Evolutionary conservation across 1,140 invertebrate genomes (phyloP).

Genomic region (Drosophila trapezifrons): DNA sequence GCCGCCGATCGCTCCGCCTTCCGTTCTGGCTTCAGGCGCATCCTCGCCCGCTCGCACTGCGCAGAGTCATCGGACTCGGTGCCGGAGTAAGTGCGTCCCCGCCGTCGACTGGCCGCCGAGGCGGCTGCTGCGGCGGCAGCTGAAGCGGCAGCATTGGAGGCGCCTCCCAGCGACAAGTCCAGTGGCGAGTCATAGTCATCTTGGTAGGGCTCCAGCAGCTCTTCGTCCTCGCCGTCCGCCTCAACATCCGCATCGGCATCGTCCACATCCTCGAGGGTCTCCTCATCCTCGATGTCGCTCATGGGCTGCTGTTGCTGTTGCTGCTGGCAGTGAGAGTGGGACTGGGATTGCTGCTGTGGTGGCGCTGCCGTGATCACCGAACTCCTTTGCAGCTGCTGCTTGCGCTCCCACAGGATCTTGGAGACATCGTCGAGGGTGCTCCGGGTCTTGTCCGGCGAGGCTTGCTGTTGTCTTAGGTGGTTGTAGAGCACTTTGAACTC

Average conservation of each 20-base stretch:
- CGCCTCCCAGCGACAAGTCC: conserved; percentile 86
- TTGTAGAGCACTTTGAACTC: conserved; percentile 82
- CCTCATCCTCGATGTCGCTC: conserved; percentile 75
- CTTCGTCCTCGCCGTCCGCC: conserved; percentile 64
- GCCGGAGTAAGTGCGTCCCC: conserved; percentile 87
- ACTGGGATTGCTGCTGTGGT: conserved; percentile 23
- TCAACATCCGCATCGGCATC: conserved; percentile 61
- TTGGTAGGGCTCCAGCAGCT: conserved; percentile 64
- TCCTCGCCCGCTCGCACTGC: conserved; percentile 66
- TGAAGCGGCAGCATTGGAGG: conserved; percentile 34
- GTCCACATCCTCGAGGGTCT: conserved; percentile 64
- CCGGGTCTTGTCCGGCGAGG: conserved; percentile 67
- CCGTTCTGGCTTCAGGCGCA: conserved; percentile 76
- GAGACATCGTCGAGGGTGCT: conserved; percentile 73
- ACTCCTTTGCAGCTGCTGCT: conserved; percentile 73
- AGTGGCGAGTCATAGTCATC: conserved; percentile 85
- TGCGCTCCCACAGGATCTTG: conserved; percentile 71
- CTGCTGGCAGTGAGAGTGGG: conserved; percentile 8
- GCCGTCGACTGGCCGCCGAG: conserved; percentile 51
- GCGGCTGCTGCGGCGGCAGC: conserved; percentile 25
- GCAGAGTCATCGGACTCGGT: conserved; percentile 91
- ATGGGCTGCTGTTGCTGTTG: conserved; percentile 48
- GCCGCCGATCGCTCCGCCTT: conserved; percentile 87
- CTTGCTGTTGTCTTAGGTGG: conserved; percentile 72
- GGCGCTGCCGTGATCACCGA: conserved; percentile 67